A percentile compares a stretch with the other conserved stretches of the same genome.
phyloP scores from a whole-genome alignment of 2,888 invertebrate genomes.

The Disparrhopalites patrizii region DNA sequence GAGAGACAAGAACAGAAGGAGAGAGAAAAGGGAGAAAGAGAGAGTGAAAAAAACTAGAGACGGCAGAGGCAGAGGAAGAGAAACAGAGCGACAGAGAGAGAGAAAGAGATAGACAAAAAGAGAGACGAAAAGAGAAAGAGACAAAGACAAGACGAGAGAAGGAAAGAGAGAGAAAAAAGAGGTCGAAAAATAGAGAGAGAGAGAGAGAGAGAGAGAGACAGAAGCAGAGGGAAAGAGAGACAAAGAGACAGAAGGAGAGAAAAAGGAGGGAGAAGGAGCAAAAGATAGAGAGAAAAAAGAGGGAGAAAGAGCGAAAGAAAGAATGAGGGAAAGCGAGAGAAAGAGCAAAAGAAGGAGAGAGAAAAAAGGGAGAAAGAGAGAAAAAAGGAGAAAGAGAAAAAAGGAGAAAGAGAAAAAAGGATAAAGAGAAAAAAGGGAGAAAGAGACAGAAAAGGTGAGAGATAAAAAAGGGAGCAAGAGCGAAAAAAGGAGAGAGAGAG shows the following conservation, averaged over 20 bases:
- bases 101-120: not conserved
- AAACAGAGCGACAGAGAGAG: not conserved
- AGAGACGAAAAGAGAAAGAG: not conserved
- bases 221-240: not conserved
- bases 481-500: not conserved
- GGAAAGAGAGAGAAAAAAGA: not conserved
- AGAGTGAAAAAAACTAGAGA: conserved; percentile 3
- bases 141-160: not conserved
- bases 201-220: not conserved
- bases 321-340: not conserved
- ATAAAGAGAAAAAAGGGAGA: not conserved
- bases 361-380: not conserved
- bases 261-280: not conserved
- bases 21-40: not conserved
- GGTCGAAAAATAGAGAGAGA: no score
- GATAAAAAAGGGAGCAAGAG: no score
- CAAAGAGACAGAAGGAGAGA: not conserved
- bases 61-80: not conserved
- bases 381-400: no score
- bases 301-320: no score
- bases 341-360: not conserved
- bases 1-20: not conserved
- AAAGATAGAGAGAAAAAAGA: no score
- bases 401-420: not conserved
- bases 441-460: no score